Base-by-base conservation (phyloP, 2,113 vertebrate genomes). In the Lanius collurio region DNA sequence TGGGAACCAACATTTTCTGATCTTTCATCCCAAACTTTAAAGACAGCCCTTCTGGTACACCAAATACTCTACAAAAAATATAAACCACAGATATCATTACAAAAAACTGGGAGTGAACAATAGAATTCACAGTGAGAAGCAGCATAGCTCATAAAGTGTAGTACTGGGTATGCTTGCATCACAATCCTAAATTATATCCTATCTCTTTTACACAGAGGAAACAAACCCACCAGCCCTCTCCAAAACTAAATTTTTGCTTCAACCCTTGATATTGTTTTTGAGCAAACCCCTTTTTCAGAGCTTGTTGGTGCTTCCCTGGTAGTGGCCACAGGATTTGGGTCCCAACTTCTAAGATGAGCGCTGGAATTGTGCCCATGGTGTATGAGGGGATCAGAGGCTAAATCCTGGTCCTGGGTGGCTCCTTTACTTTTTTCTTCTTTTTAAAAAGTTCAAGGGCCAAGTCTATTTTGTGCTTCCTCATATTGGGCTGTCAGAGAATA, bases 321-420 rank as follows among this genome's bases (percentile, higher is more conserved):
- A 57, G 30, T 15, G 30, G 37, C 20, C 28, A 27, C 7, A 24
- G 49, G 33, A 71, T 62, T 59, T 44, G 14, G 47, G 35, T 50
- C 42, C 22, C 15, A 7, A 0, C 11, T 62, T 52, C 18, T 31
- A n/a, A 35, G 28, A 15, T 1, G 7, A 64, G 53, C 15, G 1
- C 33, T 56, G 37, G 52, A 89, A 67, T 0, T 6, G 1, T 10
- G 9, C 39, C 31, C 5, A 14, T 2, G 4, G 31, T 20, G 1
- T 37, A 9, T 28, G 49, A 53, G 27, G 27, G 21, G 10, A 78
- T 50, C 46, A 75, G 33, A 88, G 30, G 31, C 33, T 39, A 70
- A 74, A 74, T 44, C 37, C 23, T 62, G 27, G 18, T 44, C 17
- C 9, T 59, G 6, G 6, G 21, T 39, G 33, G 8, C 30, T 73